phyloP scores from a whole-genome alignment of 2,888 invertebrate species.

The Ophioninae sp. region DNA sequence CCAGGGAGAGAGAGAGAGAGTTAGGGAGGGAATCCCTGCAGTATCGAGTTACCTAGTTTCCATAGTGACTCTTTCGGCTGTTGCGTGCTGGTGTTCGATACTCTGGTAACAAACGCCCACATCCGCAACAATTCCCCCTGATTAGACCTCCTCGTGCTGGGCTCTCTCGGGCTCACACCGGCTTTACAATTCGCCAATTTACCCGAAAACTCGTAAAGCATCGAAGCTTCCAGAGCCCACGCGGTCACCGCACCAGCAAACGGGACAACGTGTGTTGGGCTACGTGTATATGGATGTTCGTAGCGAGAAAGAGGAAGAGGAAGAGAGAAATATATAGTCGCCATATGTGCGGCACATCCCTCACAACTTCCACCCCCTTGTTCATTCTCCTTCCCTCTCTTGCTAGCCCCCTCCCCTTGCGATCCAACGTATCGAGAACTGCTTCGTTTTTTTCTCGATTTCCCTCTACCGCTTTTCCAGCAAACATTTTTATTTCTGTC shows the following conservation, averaged over 20 bases:
- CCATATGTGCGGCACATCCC: conserved; percentile 69
- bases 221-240: conserved; percentile 68
- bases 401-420: conserved; percentile 60
- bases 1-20: conserved; percentile 63
- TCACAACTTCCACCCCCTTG: conserved; percentile 60
- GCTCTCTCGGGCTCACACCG: conserved; percentile 60
- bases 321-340: conserved; percentile 53
- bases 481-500: conserved; percentile 59
- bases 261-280: conserved; percentile 55
- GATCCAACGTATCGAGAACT: conserved; percentile 57
- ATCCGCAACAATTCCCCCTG: conserved; percentile 77
- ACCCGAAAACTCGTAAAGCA: conserved; percentile 77
- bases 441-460: conserved; percentile 61
- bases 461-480: conserved; percentile 54
- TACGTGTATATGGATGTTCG: conserved; percentile 15
- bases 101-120: conserved; percentile 75
- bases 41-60: conserved; percentile 76
- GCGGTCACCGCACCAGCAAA: conserved; percentile 62
- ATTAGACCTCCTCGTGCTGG: conserved; percentile 71
- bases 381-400: conserved; percentile 57
- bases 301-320: conserved; percentile 31
- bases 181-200: conserved; percentile 79
- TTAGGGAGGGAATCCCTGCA: background rate
- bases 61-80: conserved; percentile 49
- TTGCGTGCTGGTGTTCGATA: conserved; percentile 61